Percentiles rank a stretch among this genome's conserved stretches.
phyloP scores from a whole-genome alignment of 2,113 vertebrate genomes.

The Canis aureus region DNA sequence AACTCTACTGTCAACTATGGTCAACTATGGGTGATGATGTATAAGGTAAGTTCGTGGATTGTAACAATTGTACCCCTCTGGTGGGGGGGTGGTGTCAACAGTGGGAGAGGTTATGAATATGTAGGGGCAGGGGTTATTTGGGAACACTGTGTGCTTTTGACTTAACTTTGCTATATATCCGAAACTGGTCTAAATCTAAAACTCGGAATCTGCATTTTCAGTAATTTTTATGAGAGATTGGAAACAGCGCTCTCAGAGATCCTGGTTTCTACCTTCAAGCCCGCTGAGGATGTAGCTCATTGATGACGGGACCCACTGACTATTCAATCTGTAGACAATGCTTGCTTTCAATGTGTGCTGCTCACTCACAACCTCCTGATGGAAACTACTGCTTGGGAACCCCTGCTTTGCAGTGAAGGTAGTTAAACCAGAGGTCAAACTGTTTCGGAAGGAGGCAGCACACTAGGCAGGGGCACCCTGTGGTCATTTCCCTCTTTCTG shows the following conservation, averaged over 20 bases:
- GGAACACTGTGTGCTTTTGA: background rate
- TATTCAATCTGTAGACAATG: background rate
- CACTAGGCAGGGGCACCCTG: background rate
- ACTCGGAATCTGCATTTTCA: background rate
- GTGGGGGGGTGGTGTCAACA: fast-evolving
- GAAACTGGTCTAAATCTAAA: background rate
- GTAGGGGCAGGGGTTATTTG: background rate
- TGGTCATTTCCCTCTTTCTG: background rate
- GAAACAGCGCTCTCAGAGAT: background rate
- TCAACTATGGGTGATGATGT: background rate
- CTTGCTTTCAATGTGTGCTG: background rate
- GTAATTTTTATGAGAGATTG: background rate
- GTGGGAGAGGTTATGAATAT: background rate
- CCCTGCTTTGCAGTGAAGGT: background rate
- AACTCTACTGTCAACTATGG: background rate
- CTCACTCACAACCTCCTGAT: background rate
- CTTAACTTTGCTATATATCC: background rate
- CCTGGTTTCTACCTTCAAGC: background rate
- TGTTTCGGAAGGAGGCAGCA: background rate
- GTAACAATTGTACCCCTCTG: background rate
- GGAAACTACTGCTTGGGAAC: background rate
- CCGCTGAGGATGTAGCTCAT: background rate
- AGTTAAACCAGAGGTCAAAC: background rate
- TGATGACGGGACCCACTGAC: background rate
- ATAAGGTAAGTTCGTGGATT: background rate